These are phyloP conservation scores for Chrysina gloriosa DNA, from an alignment of 2,888 invertebrate species.

Conservation along the genomic window DNA sequence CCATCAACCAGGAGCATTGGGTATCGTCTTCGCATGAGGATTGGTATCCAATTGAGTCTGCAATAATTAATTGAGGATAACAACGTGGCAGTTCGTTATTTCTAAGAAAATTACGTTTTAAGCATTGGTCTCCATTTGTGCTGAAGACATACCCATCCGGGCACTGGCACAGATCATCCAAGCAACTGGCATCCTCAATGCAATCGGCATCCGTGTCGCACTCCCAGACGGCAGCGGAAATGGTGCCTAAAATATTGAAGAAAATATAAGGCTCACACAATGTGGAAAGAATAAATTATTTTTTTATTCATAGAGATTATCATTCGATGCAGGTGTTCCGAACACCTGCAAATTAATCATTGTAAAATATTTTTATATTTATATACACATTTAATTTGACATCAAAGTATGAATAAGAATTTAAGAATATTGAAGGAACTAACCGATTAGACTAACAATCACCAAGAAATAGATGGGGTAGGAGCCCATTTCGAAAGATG, in stretches of 20 bases:
- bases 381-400: too few relatives aligned
- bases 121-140: slow-evolving; percentile 24
- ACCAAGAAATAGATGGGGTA: too few relatives aligned
- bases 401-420: too few relatives aligned
- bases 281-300: too few relatives aligned
- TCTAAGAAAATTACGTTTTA: slow-evolving; percentile 37
- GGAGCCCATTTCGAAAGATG: too few relatives aligned
- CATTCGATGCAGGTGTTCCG: slow-evolving; percentile 7
- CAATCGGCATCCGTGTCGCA: slow-evolving; percentile 35
- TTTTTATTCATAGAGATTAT: not conserved
- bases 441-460: too few relatives aligned
- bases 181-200: slow-evolving; percentile 31
- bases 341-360: slow-evolving; percentile 6
- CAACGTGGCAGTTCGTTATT: not conserved
- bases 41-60: slow-evolving; percentile 34
- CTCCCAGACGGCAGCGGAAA: slow-evolving; percentile 8
- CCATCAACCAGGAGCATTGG: slow-evolving; percentile 36
- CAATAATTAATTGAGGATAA: not conserved
- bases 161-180: slow-evolving; percentile 33
- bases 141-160: slow-evolving; percentile 22
- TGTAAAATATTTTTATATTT: too few relatives aligned
- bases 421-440: too few relatives aligned
- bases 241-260: slow-evolving; percentile 21
- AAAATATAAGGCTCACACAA: too few relatives aligned
- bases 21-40: slow-evolving; percentile 34